Conservation (phyloP, 2,888 invertebrate species). For the Ephialtes manifestator region DNA sequence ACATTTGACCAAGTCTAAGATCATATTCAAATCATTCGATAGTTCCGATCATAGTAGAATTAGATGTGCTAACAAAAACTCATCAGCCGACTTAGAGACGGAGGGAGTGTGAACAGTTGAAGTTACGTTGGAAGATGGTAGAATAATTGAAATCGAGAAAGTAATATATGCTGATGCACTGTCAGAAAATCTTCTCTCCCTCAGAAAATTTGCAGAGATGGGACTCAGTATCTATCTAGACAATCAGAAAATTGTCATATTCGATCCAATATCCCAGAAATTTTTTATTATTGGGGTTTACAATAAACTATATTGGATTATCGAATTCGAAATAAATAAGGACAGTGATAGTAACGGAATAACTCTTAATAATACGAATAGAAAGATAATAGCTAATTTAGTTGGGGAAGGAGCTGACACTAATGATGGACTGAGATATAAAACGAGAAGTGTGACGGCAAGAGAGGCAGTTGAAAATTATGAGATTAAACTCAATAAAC, state of each 20-base stretch:
- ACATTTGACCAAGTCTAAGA: conserved; percentile 56
- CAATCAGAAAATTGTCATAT: conserved; percentile 55
- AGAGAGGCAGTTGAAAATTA: no score
- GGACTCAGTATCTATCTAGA: conserved; percentile 68
- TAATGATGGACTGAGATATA: no score
- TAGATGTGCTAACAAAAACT: conserved; percentile 70
- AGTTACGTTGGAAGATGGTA: neutral
- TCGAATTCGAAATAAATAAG: conserved; percentile 43
- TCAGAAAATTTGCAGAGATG: conserved; percentile 68
- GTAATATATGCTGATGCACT: conserved; percentile 69
- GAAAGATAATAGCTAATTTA: no score
- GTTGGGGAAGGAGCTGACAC: no score
- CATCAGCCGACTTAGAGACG: conserved; percentile 68
- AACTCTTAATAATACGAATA: no score
- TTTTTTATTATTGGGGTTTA: conserved; percentile 53
- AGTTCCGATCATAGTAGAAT: conserved; percentile 34
- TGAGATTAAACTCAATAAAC: no score
- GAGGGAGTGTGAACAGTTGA: conserved; percentile 65
- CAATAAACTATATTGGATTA: conserved; percentile 56
- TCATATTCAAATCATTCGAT: neutral
- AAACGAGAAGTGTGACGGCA: no score
- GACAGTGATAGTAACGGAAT: conserved; percentile 9
- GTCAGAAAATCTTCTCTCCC: conserved; percentile 72
- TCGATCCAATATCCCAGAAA: conserved; percentile 53
- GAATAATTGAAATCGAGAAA: no score